A percentile compares a stretch with the other conserved stretches of the same genome.
Evolutionary conservation across 2,113 vertebrate genomes (phyloP).

Genomic region (Sminthopsis crassicaudata): DNA sequence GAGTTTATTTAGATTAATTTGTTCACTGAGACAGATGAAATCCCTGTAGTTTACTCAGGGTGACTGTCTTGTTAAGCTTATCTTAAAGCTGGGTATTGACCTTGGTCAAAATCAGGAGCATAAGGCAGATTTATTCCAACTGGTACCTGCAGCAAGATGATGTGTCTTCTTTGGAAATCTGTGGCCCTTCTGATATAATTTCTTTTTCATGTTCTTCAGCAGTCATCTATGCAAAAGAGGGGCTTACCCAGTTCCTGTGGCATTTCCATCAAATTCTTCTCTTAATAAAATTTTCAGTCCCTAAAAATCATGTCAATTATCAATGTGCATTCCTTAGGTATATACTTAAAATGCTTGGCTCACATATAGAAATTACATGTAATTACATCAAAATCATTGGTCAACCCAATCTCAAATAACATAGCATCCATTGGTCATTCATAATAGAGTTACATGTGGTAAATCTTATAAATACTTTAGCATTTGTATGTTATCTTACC

Average conservation of each 20-base stretch:
- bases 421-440: neutral
- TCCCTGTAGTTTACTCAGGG: neutral
- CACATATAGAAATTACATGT: neutral
- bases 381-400: neutral
- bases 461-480: neutral
- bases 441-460: neutral
- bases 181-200: neutral
- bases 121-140: neutral
- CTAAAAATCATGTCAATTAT: neutral
- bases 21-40: too few species aligned
- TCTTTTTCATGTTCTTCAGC: neutral
- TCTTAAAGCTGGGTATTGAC: neutral
- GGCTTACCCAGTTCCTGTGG: neutral
- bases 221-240: neutral
- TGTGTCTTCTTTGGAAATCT: neutral
- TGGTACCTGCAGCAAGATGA: neutral
- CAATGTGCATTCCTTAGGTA: neutral
- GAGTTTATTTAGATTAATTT: neutral
- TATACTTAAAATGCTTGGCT: neutral
- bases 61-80: neutral
- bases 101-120: neutral
- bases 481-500: neutral
- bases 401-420: neutral
- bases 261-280: neutral
- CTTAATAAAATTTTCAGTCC: neutral